Evolutionary conservation across 2,888 invertebrate species (phyloP), one percentile per base, ranked within the genome.

Genomic region (Adelognathus sp.): DNA sequence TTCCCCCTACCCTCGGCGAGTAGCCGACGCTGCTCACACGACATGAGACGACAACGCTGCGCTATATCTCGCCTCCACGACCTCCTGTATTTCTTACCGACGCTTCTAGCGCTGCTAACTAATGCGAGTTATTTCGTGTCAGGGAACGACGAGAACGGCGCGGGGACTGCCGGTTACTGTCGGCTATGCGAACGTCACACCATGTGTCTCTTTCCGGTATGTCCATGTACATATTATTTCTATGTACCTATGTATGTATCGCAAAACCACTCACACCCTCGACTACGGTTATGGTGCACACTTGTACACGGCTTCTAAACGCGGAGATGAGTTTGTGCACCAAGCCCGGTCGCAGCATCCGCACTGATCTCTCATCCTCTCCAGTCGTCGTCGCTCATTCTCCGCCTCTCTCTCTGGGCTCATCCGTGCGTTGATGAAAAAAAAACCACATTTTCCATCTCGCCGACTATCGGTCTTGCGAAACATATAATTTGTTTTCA

Each of bases 161-260:
- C 78, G 67, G 81, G 81, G 46, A 74, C 70, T 31, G 81, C 76
- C 70, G 83, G 84, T 85, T 90, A 90, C 82, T 88, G 89, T 63
- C 81, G 72, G 21, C 83, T 90, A 79, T 90, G 87, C 81, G 46
- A 77, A 21, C 82, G 84, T 82, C 89, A 89, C 81, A 89, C 88
- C 46, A 86, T 87, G 86, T 90, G 90, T 79, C 85, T 76, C 63
- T 90, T 86, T 80, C 84, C 84, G 81, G 89, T 90, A 85, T 71
- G 86, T 86, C 52, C 21, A 18, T 54, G 44, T 50, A 24, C 29
- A 24, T 60, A 54, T 16, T 33, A 52, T 6, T 64, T 36, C 41
- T 16, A 16, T n/a, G 24, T n/a, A 46, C 2, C 18, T 4, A 24
- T 29, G 24, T 18, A 64, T 39, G 54, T 16, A 64, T 31, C 56